Conservation (phyloP, 1,140 invertebrate species). For the Parapsyche elsis region DNA sequence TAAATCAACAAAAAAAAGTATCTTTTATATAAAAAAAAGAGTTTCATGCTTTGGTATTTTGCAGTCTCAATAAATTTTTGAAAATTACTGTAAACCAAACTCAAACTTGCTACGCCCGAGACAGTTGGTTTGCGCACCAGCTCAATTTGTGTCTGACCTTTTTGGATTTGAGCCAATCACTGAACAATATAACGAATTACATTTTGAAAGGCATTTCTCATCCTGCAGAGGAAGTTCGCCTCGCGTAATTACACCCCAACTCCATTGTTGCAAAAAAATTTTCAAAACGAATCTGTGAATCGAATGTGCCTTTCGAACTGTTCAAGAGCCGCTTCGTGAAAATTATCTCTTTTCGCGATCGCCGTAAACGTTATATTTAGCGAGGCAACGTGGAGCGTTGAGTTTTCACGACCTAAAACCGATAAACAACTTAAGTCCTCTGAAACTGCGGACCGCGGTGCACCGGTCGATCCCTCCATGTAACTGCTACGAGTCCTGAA, state of each 20-base stretch:
- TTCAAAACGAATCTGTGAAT: no score
- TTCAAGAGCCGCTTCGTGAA: no score
- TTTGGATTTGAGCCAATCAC: slow-evolving; percentile 28
- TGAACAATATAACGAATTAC: slow-evolving; percentile 11
- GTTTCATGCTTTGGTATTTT: neutral
- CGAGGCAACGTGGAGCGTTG: neutral
- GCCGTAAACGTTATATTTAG: no score
- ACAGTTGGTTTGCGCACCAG: neutral
- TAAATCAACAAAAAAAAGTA: neutral
- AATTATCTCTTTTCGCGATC: no score
- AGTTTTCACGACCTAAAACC: neutral
- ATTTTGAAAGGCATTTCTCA: slow-evolving; percentile 12
- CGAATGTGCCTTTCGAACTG: no score
- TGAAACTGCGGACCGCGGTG: neutral
- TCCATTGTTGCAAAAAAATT: no score
- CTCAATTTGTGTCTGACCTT: slow-evolving; percentile 1
- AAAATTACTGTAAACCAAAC: neutral
- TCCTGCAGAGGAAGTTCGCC: slow-evolving; percentile 3
- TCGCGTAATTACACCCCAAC: neutral
- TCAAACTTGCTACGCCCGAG: neutral
- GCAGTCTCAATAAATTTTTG: neutral
- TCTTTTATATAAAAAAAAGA: no score
- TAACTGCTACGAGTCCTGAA: no score
- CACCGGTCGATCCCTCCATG: neutral
- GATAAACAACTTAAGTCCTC: slow-evolving; percentile 9